These are phyloP conservation scores for Arctia plantaginis DNA, from an alignment of 2,888 invertebrate genomes.

Conservation along the genomic window DNA sequence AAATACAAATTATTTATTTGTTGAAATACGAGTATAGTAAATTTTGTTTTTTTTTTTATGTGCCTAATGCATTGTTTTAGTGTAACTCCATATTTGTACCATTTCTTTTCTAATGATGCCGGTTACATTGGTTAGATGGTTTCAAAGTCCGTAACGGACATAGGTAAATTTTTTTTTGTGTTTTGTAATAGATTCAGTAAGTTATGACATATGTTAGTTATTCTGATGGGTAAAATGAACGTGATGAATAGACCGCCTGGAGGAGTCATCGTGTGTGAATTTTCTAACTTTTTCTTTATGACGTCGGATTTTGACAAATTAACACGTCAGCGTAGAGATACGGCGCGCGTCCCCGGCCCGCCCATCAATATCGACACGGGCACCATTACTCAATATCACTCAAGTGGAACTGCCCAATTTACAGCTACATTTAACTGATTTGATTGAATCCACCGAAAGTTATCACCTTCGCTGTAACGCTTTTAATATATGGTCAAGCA, in stretches of 20 bases:
- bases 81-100: not conserved
- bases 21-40: too few species aligned
- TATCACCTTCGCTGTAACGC: constrained; percentile 63
- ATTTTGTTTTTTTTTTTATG: too few species aligned
- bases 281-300: constrained; percentile 75
- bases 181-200: not conserved
- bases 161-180: not conserved
- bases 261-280: constrained; percentile 55
- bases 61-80: too few species aligned
- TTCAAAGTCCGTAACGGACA: not conserved
- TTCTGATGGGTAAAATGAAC: constrained; percentile 23
- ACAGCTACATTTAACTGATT: constrained; percentile 85
- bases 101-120: not conserved
- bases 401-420: constrained; percentile 84
- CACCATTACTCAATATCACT: constrained; percentile 83
- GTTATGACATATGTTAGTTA: constrained; percentile 15
- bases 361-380: constrained; percentile 79
- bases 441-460: constrained; percentile 80
- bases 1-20: too few species aligned
- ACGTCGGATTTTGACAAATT: constrained; percentile 80
- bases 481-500: constrained; percentile 51
- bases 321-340: constrained; percentile 75
- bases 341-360: constrained; percentile 66
- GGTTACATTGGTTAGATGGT: not conserved
- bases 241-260: constrained; percentile 43